Conservation (phyloP, 2,113 vertebrate species). For the Colaptes auratus region DNA sequence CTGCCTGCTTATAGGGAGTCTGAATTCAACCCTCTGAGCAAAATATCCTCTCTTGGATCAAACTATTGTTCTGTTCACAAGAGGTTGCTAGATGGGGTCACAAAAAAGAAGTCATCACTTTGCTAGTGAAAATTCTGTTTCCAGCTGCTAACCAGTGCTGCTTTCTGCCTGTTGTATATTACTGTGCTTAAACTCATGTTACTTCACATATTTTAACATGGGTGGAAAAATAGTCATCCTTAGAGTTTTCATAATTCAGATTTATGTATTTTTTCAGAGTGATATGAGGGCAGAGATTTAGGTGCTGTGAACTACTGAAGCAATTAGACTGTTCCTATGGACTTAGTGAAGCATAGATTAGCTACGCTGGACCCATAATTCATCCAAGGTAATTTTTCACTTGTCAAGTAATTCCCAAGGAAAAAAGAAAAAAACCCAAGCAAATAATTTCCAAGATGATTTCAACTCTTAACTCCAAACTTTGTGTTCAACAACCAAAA, state of each 20-base stretch:
- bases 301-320: neutral
- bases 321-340: neutral
- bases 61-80: constrained; percentile 22
- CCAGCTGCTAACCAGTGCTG: neutral
- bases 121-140: neutral
- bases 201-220: neutral
- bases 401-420: neutral
- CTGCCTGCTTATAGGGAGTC: neutral
- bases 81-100: neutral
- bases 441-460: neutral
- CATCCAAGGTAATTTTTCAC: neutral
- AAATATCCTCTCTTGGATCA: neutral
- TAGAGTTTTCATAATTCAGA: neutral
- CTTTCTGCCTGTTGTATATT: neutral
- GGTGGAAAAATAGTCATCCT: neutral
- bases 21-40: neutral
- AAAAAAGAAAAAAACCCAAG: neutral
- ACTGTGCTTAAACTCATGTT: neutral
- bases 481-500: neutral
- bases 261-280: neutral
- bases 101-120: neutral
- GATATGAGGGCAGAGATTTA: neutral
- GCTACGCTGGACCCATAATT: neutral
- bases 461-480: neutral
- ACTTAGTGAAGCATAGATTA: neutral